Conservation (phyloP, 2,888 invertebrate species). For the Chironomus tentans region DNA sequence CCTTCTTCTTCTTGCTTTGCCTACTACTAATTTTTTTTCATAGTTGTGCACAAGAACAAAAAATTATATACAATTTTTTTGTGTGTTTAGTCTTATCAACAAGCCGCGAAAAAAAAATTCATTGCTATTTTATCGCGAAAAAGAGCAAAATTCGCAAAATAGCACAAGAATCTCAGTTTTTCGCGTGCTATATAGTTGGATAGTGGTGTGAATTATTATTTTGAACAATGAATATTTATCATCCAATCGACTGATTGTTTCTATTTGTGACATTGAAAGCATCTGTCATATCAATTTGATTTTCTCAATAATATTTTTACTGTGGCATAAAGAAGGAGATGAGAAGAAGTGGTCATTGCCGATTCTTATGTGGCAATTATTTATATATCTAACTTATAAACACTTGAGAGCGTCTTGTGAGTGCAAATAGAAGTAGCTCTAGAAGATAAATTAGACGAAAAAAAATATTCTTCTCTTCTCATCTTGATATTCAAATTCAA, state of each 20-base stretch:
- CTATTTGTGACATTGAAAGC: not conserved
- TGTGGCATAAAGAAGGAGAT: too few species aligned
- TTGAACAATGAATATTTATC: not conserved
- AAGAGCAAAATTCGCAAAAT: not conserved
- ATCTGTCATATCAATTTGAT: not conserved
- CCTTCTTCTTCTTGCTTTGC: not conserved
- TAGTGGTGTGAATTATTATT: not conserved
- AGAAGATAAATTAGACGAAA: not conserved
- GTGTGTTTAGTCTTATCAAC: constrained; percentile 14
- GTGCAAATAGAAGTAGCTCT: not conserved
- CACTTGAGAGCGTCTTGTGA: too few species aligned
- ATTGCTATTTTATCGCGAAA: not conserved
- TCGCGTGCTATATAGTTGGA: not conserved
- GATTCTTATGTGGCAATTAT: too few species aligned
- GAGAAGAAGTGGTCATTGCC: too few species aligned
- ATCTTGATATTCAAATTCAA: not conserved
- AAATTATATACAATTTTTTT: not conserved
- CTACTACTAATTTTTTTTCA: constrained; percentile 1
- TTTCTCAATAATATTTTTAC: too few species aligned
- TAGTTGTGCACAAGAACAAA: constrained; percentile 18
- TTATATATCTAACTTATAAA: too few species aligned
- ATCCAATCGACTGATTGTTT: not conserved
- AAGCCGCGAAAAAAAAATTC: not conserved
- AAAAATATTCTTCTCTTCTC: not conserved
- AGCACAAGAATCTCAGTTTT: not conserved